Conservation (phyloP, 2,797 vertebrate species). For the Propithecus deckenii region DNA sequence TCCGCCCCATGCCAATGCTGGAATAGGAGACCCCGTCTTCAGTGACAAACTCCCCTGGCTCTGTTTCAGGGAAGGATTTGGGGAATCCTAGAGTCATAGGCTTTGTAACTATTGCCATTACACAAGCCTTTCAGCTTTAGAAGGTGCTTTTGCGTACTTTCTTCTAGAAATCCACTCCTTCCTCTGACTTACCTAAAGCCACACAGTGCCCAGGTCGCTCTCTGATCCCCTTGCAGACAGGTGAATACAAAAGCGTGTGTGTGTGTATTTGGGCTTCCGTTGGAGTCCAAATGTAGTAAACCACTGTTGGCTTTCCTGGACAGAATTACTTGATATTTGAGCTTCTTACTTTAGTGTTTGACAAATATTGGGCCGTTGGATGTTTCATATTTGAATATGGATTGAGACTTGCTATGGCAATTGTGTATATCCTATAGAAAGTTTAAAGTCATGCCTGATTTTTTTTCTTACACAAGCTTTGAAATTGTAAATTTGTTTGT, state of each 20-base stretch:
- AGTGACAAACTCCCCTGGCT: neutral
- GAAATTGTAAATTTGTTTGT: neutral
- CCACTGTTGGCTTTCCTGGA: neutral
- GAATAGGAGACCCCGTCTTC: neutral
- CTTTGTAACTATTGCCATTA: neutral
- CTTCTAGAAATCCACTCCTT: neutral
- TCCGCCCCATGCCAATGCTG: neutral
- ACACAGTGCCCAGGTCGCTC: neutral
- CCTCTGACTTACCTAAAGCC: neutral
- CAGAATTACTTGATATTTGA: neutral
- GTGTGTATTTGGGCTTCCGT: neutral
- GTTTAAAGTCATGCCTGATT: neutral
- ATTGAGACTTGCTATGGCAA: neutral
- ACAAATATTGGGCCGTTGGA: neutral
- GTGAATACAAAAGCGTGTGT: neutral
- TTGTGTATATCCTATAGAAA: neutral
- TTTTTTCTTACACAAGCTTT: neutral
- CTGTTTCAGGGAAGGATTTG: neutral
- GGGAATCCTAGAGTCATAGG: neutral
- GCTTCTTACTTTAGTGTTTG: neutral
- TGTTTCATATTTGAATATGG: neutral
- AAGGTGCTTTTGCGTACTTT: neutral
- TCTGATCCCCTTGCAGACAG: neutral
- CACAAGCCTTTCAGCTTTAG: neutral
- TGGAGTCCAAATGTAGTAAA: neutral